Base-by-base conservation (phyloP, 37 sponge, comb jelly and placozoan genomes). In the Axinella damicornis region DNA sequence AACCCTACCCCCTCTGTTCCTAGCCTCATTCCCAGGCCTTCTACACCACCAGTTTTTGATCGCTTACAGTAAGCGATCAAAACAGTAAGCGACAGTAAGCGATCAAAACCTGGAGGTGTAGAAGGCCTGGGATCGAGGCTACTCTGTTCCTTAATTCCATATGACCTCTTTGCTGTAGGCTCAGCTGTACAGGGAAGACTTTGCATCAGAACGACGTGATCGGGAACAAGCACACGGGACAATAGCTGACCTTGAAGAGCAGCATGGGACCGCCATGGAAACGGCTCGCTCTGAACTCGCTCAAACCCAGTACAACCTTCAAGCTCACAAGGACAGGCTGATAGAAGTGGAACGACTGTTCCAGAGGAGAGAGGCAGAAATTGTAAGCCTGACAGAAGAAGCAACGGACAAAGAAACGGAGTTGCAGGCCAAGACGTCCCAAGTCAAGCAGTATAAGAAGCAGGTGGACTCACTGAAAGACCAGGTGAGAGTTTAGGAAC, bases 181-280 rank as follows among this genome's bases (percentile, higher is more conserved):
- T 67, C 33, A 31, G 68, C 33, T 67, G 33, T 74, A 74, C 57
- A 52, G 22, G 56, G 75, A 74, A 31, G 75, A 74, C 25, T 74
- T 74, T 54, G 56, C 53, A 30, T 32, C 57, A 28, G 75, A 74
- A 57, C 37, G 57, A 55, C 25, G 11, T 19, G 75, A 74, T 31
- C 41, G 75, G 5, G 56, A 74, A 30, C 25, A 33, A 54, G 57
- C 75, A 0, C 55, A 74, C 22, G 56, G 55, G 9, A 54, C 22
- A 1, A 31, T 74, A 21, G 34, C 41, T 13, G 57, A 54, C 12
- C 24, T 24, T 53, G 21, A 54, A 30, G 28, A 74, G 28, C 33
- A 74, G 57, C 12, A 28, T 13, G 75, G n/a, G n/a, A n/a, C n/a
- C n/a, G n/a, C n/a, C n/a, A n/a, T n/a, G n/a, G n/a, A n/a, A n/a